phyloP scores from a whole-genome alignment of 2,797 vertebrate genomes.

The Leucoraja ocellata region DNA sequence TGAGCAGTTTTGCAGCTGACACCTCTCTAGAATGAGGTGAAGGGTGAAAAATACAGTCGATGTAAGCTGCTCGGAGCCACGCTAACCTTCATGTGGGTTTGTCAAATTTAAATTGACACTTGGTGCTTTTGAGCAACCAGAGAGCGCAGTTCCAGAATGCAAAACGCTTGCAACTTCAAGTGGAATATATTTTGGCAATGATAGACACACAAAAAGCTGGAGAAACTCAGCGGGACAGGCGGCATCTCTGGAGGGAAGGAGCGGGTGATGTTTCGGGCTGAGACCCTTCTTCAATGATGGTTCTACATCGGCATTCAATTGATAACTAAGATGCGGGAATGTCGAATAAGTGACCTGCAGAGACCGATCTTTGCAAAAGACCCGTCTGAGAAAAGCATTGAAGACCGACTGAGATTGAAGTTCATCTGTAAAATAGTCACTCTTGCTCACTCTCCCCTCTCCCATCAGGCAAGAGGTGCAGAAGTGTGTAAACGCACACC shows the following conservation, averaged over 20 bases:
- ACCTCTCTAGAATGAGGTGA: background rate
- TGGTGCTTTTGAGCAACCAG: background rate
- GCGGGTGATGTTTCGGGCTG: too few relatives aligned
- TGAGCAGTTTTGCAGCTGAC: background rate
- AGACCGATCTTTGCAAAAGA: background rate
- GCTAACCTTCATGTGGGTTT: too few relatives aligned
- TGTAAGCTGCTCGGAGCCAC: background rate
- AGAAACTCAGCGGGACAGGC: too few relatives aligned
- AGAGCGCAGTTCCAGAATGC: background rate
- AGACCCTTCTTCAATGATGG: too few relatives aligned
- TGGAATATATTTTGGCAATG: background rate
- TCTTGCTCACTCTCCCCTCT: background rate
- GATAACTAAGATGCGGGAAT: background rate
- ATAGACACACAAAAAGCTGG: too few relatives aligned
- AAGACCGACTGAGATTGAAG: background rate
- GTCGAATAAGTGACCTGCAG: background rate
- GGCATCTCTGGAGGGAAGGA: too few relatives aligned
- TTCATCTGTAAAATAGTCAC: background rate
- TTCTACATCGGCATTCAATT: background rate
- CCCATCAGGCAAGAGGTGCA: too few relatives aligned
- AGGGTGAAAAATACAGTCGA: background rate
- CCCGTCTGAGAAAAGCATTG: background rate
- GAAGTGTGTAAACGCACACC: too few relatives aligned
- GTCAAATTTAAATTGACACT: background rate
- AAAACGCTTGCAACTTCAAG: background rate